phyloP scores from a whole-genome alignment of 2,888 invertebrate species.

The Andricus curvator region DNA sequence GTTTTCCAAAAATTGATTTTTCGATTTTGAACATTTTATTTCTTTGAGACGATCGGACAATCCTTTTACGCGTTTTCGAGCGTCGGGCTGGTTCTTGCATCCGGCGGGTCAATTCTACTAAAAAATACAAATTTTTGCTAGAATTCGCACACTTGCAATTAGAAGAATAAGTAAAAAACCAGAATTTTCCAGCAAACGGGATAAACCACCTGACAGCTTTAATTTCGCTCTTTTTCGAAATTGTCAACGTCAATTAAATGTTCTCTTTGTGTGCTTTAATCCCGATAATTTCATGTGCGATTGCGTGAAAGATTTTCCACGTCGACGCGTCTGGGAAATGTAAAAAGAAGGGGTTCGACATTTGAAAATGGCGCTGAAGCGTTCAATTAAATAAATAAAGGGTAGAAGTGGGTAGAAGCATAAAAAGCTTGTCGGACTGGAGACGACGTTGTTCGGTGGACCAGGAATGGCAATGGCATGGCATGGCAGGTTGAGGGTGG shows the following conservation, averaged over 20 bases:
- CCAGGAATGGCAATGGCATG: conserved; percentile 45
- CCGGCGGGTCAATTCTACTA: too few species aligned
- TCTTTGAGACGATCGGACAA: too few species aligned
- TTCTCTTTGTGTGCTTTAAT: background rate
- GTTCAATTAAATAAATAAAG: conserved; percentile 65
- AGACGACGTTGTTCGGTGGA: conserved; percentile 55
- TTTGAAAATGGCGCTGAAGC: conserved; percentile 55
- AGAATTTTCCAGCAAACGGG: background rate
- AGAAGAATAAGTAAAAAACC: background rate
- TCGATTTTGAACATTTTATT: too few species aligned
- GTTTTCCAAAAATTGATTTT: too few species aligned
- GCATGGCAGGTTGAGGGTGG: conserved; percentile 33
- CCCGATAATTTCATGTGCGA: background rate
- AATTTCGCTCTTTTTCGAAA: background rate
- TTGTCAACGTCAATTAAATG: background rate
- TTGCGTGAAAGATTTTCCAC: conserved; percentile 5
- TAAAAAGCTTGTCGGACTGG: conserved; percentile 54
- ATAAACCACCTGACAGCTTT: background rate
- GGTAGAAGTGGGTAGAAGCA: conserved; percentile 54
- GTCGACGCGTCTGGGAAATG: background rate
- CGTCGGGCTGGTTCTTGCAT: too few species aligned
- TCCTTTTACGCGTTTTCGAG: too few species aligned
- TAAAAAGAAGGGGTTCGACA: conserved; percentile 47
- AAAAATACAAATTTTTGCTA: too few species aligned
- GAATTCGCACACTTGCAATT: too few species aligned